phyloP scores from a whole-genome alignment of 2,797 vertebrate species.

The Syncerus caffer region DNA sequence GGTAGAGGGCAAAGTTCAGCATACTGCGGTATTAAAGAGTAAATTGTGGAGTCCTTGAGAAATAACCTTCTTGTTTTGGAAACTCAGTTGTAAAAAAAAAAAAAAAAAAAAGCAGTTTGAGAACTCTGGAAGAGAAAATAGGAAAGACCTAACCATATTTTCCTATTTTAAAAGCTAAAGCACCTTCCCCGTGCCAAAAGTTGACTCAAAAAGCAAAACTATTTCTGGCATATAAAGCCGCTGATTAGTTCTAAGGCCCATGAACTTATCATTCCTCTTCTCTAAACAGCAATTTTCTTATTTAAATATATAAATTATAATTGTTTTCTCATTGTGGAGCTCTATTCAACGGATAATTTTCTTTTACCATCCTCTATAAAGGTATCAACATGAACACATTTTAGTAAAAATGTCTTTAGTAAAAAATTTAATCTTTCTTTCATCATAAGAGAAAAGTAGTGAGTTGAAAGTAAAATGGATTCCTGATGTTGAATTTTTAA shows the following conservation, averaged over 20 bases:
- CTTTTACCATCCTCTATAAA: conserved; percentile 40
- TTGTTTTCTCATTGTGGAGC: not conserved
- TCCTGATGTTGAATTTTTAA: conserved; percentile 41
- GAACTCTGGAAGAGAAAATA: not conserved
- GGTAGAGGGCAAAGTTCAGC: not conserved
- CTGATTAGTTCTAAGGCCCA: not conserved
- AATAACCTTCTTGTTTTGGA: not conserved
- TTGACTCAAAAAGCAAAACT: conserved; percentile 33
- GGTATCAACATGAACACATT: conserved; percentile 18
- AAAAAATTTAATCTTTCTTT: conserved; percentile 55
- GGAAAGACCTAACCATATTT: conserved; percentile 16
- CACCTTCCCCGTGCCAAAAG: not conserved
- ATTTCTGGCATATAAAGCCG: conserved; percentile 26
- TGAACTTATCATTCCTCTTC: conserved; percentile 31
- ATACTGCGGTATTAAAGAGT: not conserved
- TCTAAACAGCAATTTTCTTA: conserved; percentile 35
- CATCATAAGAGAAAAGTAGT: conserved; percentile 6
- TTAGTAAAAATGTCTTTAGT: conserved; percentile 17
- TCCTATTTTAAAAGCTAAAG: not conserved
- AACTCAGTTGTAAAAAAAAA: conserved; percentile 1
- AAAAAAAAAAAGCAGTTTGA: not conserved
- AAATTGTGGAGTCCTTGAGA: not conserved
- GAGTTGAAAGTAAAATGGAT: conserved; percentile 27
- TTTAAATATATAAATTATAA: conserved; percentile 49
- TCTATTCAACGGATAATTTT: conserved; percentile 51